Evolutionary conservation across 1,140 invertebrate species (phyloP).

Genomic region (Mamestra configurata): DNA sequence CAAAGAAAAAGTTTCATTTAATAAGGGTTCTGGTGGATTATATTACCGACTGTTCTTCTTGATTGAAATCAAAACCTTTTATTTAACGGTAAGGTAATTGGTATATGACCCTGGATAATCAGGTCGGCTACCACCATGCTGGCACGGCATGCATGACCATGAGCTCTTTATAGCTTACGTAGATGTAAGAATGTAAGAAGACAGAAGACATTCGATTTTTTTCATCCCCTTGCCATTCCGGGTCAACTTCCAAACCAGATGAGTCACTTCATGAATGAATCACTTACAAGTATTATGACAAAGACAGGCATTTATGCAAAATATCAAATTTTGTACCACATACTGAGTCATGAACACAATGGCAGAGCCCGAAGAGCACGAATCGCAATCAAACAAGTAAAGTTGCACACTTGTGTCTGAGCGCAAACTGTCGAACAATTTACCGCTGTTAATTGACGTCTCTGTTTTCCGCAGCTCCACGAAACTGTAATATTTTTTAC

Average conservation of each 20-base stretch:
- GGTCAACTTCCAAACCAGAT: too few species aligned
- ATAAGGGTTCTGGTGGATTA: background rate
- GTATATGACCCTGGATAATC: too few species aligned
- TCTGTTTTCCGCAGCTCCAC: conserved; percentile 57
- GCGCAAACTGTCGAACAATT: conserved; percentile 39
- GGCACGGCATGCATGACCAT: too few species aligned
- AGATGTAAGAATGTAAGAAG: too few species aligned
- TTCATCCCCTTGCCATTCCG: too few species aligned
- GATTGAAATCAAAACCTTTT: background rate
- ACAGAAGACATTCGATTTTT: too few species aligned
- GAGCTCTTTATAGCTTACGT: too few species aligned
- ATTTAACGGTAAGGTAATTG: too few species aligned
- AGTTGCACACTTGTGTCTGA: background rate
- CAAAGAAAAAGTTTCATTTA: background rate
- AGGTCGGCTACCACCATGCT: too few species aligned
- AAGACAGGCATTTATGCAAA: background rate
- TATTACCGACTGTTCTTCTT: background rate
- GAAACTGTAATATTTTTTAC: conserved; percentile 63
- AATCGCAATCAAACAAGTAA: background rate
- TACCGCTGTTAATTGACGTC: conserved; percentile 58
- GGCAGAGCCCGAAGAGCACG: background rate
- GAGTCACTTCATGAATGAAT: background rate
- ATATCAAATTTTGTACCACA: background rate
- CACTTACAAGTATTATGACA: background rate
- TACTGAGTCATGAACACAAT: background rate